These are phyloP conservation scores for Conomelus anceps DNA, from an alignment of 2,888 invertebrate genomes.

Conservation along the genomic window DNA sequence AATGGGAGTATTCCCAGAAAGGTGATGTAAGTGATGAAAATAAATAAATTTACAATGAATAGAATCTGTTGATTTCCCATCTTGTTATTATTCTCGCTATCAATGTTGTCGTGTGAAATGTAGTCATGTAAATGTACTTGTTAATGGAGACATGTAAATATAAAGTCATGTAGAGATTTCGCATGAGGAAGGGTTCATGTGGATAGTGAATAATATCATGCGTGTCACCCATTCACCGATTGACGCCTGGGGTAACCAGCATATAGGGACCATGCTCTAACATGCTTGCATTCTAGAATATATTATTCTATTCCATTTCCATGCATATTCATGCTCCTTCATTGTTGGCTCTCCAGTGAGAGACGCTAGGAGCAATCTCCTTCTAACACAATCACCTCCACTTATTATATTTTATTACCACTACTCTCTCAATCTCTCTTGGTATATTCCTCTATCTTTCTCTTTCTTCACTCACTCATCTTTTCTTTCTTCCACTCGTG, in stretches of 20 bases:
- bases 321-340: background rate
- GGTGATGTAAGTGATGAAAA: too few species aligned
- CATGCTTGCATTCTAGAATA: background rate
- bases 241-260: background rate
- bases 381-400: background rate
- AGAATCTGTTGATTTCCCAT: too few species aligned
- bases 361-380: background rate
- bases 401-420: background rate
- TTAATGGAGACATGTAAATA: background rate
- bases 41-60: too few species aligned
- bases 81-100: too few species aligned
- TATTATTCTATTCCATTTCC: background rate
- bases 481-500: background rate
- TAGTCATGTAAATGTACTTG: too few species aligned
- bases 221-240: background rate
- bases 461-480: background rate
- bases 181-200: too few species aligned
- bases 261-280: too few species aligned
- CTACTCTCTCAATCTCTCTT: background rate
- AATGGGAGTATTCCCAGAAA: too few species aligned
- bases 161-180: background rate
- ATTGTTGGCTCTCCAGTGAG: background rate
- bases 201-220: background rate
- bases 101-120: too few species aligned
- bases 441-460: background rate